Conservation (phyloP, 2,888 invertebrate genomes). For the Coenonympha arcania region DNA sequence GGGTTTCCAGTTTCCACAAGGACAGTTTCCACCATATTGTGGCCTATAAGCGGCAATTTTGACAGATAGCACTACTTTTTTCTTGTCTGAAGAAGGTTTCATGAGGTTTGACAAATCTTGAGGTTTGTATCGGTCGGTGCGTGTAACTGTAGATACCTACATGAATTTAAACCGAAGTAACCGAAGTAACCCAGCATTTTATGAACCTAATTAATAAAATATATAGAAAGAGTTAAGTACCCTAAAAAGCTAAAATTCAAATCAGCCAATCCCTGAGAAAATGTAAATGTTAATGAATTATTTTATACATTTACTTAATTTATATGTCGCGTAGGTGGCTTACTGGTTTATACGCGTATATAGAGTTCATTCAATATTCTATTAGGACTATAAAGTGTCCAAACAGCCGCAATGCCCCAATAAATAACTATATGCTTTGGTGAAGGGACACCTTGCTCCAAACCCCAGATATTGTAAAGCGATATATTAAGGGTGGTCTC, state of each 20-base stretch:
- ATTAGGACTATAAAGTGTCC: slow-evolving; percentile 12
- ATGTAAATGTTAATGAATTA: slow-evolving; percentile 11
- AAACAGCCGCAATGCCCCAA: slow-evolving; percentile 22
- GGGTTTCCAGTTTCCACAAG: too few relatives aligned
- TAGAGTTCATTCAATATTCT: slow-evolving; percentile 13
- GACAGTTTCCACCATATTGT: too few relatives aligned
- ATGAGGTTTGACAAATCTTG: too few relatives aligned
- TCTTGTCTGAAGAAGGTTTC: too few relatives aligned
- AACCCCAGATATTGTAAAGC: slow-evolving; percentile 11
- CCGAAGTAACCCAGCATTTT: too few relatives aligned
- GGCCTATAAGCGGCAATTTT: too few relatives aligned
- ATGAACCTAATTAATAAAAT: neutral
- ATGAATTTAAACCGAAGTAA: too few relatives aligned
- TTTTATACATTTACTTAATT: slow-evolving; percentile 6
- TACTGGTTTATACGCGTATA: too few relatives aligned
- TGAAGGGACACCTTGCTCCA: slow-evolving; percentile 6
- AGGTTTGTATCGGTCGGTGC: too few relatives aligned
- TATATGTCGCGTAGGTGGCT: slow-evolving; percentile 15
- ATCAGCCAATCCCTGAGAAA: neutral
- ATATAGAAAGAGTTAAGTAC: neutral
- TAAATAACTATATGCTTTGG: slow-evolving; percentile 38
- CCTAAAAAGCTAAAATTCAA: neutral
- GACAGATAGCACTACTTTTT: too few relatives aligned
- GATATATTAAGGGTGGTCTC: slow-evolving; percentile 47
- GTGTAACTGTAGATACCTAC: too few relatives aligned